These are phyloP conservation scores for Deilephila porcellus DNA, from an alignment of 2,888 invertebrate species.

Conservation along the genomic window DNA sequence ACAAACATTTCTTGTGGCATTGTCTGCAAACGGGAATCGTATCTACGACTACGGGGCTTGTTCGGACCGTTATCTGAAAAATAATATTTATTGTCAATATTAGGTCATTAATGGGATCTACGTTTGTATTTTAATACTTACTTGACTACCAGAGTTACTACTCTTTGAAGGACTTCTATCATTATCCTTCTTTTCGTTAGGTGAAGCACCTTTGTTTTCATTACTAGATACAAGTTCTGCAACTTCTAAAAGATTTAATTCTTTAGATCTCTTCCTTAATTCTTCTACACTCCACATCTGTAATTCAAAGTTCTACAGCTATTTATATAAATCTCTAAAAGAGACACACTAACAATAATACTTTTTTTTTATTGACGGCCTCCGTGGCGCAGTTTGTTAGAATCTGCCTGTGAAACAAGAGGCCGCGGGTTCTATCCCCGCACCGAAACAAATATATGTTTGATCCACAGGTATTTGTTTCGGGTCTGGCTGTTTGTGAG, in stretches of 20 bases:
- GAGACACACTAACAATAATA: too few species aligned
- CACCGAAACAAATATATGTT: too few species aligned
- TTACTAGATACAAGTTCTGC: conserved; percentile 68
- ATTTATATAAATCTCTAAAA: conserved; percentile 7
- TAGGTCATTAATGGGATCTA: background rate
- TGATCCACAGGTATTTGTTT: too few species aligned
- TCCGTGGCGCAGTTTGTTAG: too few species aligned
- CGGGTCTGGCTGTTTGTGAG: too few species aligned
- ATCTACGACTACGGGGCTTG: conserved; percentile 89
- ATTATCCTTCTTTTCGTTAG: conserved; percentile 80
- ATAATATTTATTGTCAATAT: conserved; percentile 1
- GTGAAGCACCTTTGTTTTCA: conserved; percentile 64
- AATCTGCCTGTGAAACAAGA: too few species aligned
- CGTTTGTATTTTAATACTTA: conserved; percentile 62
- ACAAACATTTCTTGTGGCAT: conserved; percentile 91
- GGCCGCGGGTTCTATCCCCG: too few species aligned
- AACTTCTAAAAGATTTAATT: conserved; percentile 86
- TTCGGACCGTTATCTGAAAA: conserved; percentile 90
- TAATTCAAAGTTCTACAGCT: conserved; percentile 25
- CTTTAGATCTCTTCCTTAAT: conserved; percentile 88
- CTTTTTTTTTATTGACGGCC: too few species aligned
- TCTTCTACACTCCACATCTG: conserved; percentile 90
- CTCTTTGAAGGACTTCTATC: conserved; percentile 89
- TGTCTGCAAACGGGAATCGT: conserved; percentile 90
- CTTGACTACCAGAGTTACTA: conserved; percentile 92